Percentiles rank a stretch among this genome's conserved stretches.
Evolutionary conservation across 2,888 invertebrate species (phyloP).

Genomic region (Drosophila sordidapex): DNA sequence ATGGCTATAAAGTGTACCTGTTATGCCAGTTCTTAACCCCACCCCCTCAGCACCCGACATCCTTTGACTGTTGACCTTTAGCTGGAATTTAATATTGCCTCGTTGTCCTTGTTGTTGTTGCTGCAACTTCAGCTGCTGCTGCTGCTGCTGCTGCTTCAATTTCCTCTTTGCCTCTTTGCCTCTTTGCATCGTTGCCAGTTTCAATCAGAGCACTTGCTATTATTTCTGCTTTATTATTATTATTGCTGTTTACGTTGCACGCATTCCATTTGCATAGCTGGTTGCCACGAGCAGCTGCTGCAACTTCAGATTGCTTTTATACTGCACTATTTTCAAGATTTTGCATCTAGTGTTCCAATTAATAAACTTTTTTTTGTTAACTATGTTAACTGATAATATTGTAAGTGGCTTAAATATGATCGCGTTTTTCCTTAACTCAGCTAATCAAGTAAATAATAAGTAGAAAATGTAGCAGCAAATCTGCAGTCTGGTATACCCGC

Average conservation of each 20-base stretch:
- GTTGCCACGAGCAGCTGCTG: slow-evolving; percentile 1
- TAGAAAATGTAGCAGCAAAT: too few species aligned
- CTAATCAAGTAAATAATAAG: too few species aligned
- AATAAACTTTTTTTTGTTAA: neutral
- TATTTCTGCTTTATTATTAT: slow-evolving; percentile 45
- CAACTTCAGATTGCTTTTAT: neutral
- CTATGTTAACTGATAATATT: neutral
- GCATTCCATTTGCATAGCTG: slow-evolving; percentile 48
- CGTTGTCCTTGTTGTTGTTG: slow-evolving; percentile 17
- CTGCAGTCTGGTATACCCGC: neutral
- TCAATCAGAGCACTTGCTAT: slow-evolving; percentile 40
- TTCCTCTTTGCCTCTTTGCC: slow-evolving; percentile 26
- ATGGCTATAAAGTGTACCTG: slow-evolving; percentile 47
- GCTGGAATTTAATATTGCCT: slow-evolving; percentile 70
- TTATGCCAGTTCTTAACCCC: neutral
- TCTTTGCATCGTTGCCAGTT: slow-evolving; percentile 20
- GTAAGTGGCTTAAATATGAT: neutral
- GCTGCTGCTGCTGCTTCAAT: slow-evolving; percentile 11
- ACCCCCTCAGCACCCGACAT: neutral
- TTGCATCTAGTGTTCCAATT: neutral
- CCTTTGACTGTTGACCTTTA: slow-evolving; percentile 53
- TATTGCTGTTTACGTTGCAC: slow-evolving; percentile 53
- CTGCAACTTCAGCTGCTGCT: neutral
- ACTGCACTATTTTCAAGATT: neutral
- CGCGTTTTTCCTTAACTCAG: neutral